Evolutionary conservation across 2,888 invertebrate species (phyloP), one percentile per base, ranked within the genome.

Genomic region (Morpho deidamia): DNA sequence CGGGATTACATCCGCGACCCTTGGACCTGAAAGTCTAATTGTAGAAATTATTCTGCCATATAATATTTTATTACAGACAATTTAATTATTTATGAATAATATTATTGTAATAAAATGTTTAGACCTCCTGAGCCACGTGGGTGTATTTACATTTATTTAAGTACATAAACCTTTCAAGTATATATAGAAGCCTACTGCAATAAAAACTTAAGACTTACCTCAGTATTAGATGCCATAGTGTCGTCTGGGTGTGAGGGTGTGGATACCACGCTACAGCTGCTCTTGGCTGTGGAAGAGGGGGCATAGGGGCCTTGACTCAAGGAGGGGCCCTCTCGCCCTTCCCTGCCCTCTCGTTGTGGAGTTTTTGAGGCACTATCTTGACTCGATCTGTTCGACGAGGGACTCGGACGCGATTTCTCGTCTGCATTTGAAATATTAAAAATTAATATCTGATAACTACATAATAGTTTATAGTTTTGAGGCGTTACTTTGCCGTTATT

Each of bases 321-420:
- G 8, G 60, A 55, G 8, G 54, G 53, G 3, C 62, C 58, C n/a
- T 62, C 62, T 2, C 62, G 43, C 2, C 61, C 61, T 35, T 62
- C 61, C 8, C 61, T 46, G 1, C 55, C 55, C n/a, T 62, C 61
- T 40, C 89, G 70, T 58, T 84, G 86, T 0, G 90, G 89, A 0
- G 90, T 87, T 66, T 90, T 90, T 0, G 85, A 86, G 11, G 83
- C 78, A 56, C 76, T 72, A 64, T 87, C 89, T 64, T 89, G 89
- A 74, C 83, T 86, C 51, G 88, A 83, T 54, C 90, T 70, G 62
- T 84, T 87, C 12, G 90, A 90, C 11, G 83, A 83, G 5, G 90
- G 90, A 58, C 90, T 90, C n/a, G 90, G 90, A 37, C 90, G 70
- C 47, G 90, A 90, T 66, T 90, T 90, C 62, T 90, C 90, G 56